Conservation (phyloP, 1,140 invertebrate genomes). For the Notospermus geniculatus region DNA sequence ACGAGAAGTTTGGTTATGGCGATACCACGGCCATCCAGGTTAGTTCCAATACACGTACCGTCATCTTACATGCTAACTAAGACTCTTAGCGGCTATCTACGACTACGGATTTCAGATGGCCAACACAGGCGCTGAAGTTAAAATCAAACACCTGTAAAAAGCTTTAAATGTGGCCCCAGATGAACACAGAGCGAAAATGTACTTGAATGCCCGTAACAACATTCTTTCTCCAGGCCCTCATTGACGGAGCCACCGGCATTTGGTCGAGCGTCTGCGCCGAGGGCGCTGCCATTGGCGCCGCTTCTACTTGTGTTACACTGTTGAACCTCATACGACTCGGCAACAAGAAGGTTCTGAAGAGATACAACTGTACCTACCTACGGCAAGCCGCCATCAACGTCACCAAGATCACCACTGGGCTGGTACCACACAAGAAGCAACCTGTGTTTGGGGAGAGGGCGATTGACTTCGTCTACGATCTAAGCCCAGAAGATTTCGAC, state of each 20-base stretch:
- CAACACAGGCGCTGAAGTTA: too few relatives aligned
- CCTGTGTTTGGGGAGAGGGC: neutral
- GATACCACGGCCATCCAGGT: neutral
- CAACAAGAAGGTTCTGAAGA: constrained; percentile 7
- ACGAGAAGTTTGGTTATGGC: constrained; percentile 3
- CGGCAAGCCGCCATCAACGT: constrained; percentile 11
- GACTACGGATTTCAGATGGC: too few relatives aligned
- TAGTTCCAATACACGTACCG: neutral
- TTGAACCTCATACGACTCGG: constrained; percentile 9
- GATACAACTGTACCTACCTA: constrained; percentile 10
- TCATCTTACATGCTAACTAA: too few relatives aligned
- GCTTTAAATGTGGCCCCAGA: too few relatives aligned
- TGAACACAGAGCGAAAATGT: too few relatives aligned
- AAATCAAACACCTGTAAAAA: too few relatives aligned
- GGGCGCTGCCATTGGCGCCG: constrained; percentile 2
- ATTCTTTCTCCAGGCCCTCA: neutral
- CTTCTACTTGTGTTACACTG: constrained; percentile 7
- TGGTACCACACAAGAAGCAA: neutral
- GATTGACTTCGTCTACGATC: neutral
- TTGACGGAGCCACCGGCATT: neutral
- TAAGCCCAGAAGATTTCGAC: constrained; percentile 3
- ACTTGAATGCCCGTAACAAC: too few relatives aligned
- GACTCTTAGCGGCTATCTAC: too few relatives aligned
- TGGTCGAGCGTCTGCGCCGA: constrained; percentile 13
- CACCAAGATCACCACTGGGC: constrained; percentile 5